Base-by-base conservation (phyloP, 2,888 invertebrate species). In the Drosophila quinaria region DNA sequence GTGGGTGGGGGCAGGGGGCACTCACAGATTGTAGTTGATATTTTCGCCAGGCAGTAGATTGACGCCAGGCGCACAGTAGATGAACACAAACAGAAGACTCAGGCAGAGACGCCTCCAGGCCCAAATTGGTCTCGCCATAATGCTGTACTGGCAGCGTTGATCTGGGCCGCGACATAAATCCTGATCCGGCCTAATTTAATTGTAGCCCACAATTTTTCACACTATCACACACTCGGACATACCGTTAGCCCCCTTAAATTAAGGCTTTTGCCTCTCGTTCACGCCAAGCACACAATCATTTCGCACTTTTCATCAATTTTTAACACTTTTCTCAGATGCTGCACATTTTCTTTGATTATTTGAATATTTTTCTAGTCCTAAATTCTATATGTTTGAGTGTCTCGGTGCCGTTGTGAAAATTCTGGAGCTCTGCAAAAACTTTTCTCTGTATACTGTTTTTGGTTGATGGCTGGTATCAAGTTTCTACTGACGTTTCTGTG, bases 11-110 rank as follows among this genome's bases (percentile, higher is more conserved):
- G 25, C 5, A 5, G 5, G 5, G 25, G 13, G 42, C 54, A 90
- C 91, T 91, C 87, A 92, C 92, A 92, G 81, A 84, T 91, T 93
- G 81, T 92, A 92, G 87, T 90, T 92, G 78, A 93, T 92, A 80
- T 91, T 92, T 86, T 92, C 92, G 61, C 89, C 91, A 71, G 90
- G 79, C 62, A 89, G 87, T 60, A 91, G 86, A 70, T 91, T 90
- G 80, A 87, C 92, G 79, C 85, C 90, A 78, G 89, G 90, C 55
- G 91, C 91, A 83, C 90, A 91, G 54, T 90, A 77, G 42, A 91
- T 76, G 81, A 92, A 72, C 74, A 92, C 90, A 75, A 87, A 86
- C 31, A 90, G 69, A 44, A 90, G 68, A 60, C 83, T 78, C 64
- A 85, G 61, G 58, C 80, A 76, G 61, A 90, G 78, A 61, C 85